A percentile compares a stretch with the other conserved stretches of the same genome.
Conservation (phyloP, 2,113 vertebrate genomes). For the Emydocephalus ijimae region DNA sequence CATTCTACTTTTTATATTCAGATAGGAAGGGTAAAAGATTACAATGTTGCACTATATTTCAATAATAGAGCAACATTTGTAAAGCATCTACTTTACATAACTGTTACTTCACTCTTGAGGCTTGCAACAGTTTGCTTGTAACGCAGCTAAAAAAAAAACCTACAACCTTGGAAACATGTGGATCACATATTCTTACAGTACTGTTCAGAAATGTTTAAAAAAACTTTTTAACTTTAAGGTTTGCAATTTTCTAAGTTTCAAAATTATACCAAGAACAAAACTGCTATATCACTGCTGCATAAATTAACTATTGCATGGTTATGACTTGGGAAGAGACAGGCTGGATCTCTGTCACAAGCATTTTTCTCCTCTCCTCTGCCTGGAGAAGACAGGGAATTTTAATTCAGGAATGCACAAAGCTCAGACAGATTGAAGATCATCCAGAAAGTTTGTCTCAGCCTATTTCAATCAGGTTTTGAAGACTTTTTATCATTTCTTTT, state of each 20-base stretch:
- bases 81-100: constrained; percentile 7
- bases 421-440: not conserved
- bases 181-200: not conserved
- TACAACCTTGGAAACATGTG: not conserved
- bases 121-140: not conserved
- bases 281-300: not conserved
- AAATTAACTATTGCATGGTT: not conserved
- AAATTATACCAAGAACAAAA: not conserved
- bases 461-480: not conserved
- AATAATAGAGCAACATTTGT: constrained; percentile 8
- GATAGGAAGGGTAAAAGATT: not conserved
- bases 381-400: not conserved
- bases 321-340: not conserved
- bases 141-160: not conserved
- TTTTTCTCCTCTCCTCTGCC: not conserved
- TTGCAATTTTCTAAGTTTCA: not conserved
- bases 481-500: not conserved
- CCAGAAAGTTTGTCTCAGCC: not conserved
- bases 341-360: not conserved
- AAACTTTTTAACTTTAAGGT: not conserved
- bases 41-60: not conserved
- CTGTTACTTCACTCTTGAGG: not conserved
- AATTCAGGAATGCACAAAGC: not conserved
- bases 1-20: not conserved
- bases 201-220: not conserved